These are phyloP conservation scores for Theonella swinhoei DNA, from an alignment of 37 sponge, comb jelly and placozoan genomes.

Conservation along the genomic window DNA sequence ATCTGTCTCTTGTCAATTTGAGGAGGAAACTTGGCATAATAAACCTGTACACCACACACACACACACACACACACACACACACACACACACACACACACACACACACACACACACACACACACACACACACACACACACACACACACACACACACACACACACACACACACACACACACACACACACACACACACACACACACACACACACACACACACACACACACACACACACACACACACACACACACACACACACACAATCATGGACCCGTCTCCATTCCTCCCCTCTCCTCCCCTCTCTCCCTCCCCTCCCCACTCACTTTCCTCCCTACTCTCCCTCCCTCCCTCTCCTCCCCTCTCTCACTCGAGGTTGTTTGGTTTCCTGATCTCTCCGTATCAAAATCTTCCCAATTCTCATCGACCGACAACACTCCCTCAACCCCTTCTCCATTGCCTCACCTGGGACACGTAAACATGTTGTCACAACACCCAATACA, in stretches of 20 bases:
- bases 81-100: conserved; percentile 56
- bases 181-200: conserved; percentile 3
- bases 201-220: conserved; percentile 11
- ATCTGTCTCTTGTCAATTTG: conserved; percentile 84
- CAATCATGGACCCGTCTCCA: background rate
- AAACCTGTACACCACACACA: conserved; percentile 23
- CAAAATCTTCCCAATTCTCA: conserved; percentile 94
- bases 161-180: conserved; percentile 18
- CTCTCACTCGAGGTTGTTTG: background rate
- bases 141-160: conserved; percentile 53
- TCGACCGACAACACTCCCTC: conserved; percentile 89
- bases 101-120: conserved; percentile 53
- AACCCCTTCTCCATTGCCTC: conserved; percentile 96
- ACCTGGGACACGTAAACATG: conserved; percentile 46
- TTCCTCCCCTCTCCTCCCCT: background rate
- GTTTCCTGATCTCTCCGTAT: conserved; percentile 52
- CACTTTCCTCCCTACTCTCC: background rate
- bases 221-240: conserved; percentile 1
- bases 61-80: conserved; percentile 43
- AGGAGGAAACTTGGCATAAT: conserved; percentile 25
- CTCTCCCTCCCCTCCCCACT: background rate
- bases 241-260: conserved; percentile 28
- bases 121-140: conserved; percentile 61
- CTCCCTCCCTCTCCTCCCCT: background rate
- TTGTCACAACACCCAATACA: background rate